Conservation (phyloP, 1,140 invertebrate genomes). For the Zaprionus davidi region DNA sequence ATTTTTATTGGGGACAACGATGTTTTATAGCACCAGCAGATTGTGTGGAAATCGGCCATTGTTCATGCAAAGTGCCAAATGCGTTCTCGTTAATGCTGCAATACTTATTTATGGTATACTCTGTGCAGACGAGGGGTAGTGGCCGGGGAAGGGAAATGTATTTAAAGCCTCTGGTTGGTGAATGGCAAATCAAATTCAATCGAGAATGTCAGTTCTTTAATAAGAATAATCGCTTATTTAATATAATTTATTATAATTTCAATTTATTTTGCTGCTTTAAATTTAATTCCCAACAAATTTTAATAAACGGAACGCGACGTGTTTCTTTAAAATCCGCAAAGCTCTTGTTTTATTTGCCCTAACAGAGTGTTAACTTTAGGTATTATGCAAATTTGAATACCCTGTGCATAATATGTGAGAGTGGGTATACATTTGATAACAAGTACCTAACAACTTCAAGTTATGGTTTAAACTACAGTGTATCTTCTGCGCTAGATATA, state of each 20-base stretch:
- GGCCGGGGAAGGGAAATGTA: not conserved
- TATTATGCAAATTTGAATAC: not conserved
- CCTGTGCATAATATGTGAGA: not conserved
- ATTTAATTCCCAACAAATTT: not conserved
- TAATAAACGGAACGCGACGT: not conserved
- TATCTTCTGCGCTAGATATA: too few relatives aligned
- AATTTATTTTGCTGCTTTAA: not conserved
- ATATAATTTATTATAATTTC: not conserved
- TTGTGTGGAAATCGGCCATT: conserved; percentile 29
- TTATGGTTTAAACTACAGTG: not conserved
- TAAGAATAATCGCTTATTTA: not conserved
- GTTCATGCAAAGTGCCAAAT: conserved; percentile 17
- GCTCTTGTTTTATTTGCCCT: conserved; percentile 2
- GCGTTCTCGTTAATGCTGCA: not conserved
- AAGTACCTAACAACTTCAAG: too few relatives aligned
- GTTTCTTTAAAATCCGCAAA: not conserved
- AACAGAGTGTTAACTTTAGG: not conserved
- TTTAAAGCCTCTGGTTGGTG: not conserved
- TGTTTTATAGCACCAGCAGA: conserved; percentile 39
- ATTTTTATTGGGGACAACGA: conserved; percentile 45
- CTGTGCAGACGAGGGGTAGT: not conserved
- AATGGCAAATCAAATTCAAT: not conserved
- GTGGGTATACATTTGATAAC: not conserved
- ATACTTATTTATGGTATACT: conserved; percentile 1
- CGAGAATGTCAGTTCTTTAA: not conserved